phyloP scores from a whole-genome alignment of 2,888 invertebrate species.

The Mimachlamys varia region DNA sequence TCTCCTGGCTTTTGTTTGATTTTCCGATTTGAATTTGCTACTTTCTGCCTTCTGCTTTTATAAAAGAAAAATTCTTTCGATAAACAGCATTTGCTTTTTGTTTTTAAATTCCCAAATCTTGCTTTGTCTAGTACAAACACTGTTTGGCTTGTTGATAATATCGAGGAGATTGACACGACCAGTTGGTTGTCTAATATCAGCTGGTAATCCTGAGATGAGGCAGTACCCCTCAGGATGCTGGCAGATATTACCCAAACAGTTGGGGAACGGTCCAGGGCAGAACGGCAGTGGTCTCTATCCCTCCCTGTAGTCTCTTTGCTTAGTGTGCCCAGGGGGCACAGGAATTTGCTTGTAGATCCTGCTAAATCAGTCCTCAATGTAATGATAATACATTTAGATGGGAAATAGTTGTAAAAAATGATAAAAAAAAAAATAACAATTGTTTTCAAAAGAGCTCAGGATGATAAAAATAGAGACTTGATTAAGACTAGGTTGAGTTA shows the following conservation, averaged over 20 bases:
- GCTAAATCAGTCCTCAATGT: neutral
- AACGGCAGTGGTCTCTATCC: conserved; percentile 29
- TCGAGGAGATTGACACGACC: conserved; percentile 41
- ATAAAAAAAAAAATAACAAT: neutral
- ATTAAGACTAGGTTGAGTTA: neutral
- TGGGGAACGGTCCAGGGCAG: conserved; percentile 37
- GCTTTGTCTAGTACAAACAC: neutral
- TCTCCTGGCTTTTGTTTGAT: conserved; percentile 42
- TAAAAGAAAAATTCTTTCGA: conserved; percentile 15
- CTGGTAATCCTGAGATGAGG: conserved; percentile 91
- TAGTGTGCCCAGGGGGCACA: conserved; percentile 22
- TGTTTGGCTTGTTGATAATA: conserved; percentile 39
- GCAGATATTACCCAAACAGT: conserved; percentile 77
- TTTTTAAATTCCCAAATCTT: conserved; percentile 51
- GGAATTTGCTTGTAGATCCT: conserved; percentile 9
- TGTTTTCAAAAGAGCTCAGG: neutral
- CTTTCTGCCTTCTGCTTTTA: conserved; percentile 39
- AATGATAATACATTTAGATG: neutral
- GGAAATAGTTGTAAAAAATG: neutral
- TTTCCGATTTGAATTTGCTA: conserved; percentile 42
- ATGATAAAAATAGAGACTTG: no score
- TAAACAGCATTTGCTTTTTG: conserved; percentile 37
- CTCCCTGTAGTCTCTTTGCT: conserved; percentile 14
- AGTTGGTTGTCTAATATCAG: conserved; percentile 93
- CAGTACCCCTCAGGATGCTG: conserved; percentile 74